phyloP scores from a whole-genome alignment of 2,797 vertebrate species.

The Etheostoma nigrum region DNA sequence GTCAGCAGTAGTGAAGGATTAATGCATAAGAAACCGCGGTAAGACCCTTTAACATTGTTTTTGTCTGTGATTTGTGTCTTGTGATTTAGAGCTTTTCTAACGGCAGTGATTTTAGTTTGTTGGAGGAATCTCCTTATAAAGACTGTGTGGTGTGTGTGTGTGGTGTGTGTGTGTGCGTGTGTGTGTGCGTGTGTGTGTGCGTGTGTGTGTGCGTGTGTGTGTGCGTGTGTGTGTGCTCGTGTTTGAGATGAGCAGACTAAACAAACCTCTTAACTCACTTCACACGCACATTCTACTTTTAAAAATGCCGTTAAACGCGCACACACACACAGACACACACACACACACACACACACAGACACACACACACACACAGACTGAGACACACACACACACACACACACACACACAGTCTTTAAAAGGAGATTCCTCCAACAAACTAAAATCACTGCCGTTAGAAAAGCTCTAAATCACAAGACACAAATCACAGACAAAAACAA shows the following conservation, averaged over 20 bases:
- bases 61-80: neutral
- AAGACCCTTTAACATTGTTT: neutral
- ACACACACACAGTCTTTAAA: slow-evolving; percentile 20
- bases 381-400: slow-evolving; percentile 25
- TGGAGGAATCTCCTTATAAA: slow-evolving; percentile 8
- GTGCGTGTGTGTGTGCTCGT: slow-evolving; percentile 34
- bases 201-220: slow-evolving; percentile 13
- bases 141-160: slow-evolving; percentile 15
- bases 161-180: slow-evolving; percentile 27
- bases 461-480: neutral
- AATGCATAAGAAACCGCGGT: neutral
- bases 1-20: neutral
- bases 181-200: slow-evolving; percentile 19
- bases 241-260: slow-evolving; percentile 32
- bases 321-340: slow-evolving; percentile 13
- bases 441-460: neutral
- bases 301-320: neutral
- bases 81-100: neutral
- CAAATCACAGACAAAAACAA: neutral
- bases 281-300: slow-evolving; percentile 28
- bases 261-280: slow-evolving; percentile 34
- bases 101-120: neutral
- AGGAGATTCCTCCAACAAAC: neutral
- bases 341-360: slow-evolving; percentile 12
- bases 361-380: slow-evolving; percentile 14